phyloP scores from a whole-genome alignment of 1,140 invertebrate genomes.

The Zaprionus tsacasi region DNA sequence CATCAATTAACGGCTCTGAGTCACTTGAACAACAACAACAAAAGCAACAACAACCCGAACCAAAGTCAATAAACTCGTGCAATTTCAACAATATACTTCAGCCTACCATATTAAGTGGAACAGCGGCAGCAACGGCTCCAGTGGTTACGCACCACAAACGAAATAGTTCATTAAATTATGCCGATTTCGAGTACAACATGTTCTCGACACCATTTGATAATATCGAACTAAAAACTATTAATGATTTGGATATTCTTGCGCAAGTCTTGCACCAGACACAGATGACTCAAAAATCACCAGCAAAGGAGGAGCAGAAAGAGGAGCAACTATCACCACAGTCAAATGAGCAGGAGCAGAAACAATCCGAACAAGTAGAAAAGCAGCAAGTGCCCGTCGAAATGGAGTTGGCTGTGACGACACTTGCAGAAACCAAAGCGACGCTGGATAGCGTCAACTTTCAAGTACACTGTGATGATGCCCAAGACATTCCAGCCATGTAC shows the following conservation, averaged over 20 bases:
- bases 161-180: slow-evolving; percentile 86
- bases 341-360: slow-evolving; percentile 20
- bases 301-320: background rate
- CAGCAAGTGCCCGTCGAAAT: slow-evolving; percentile 28
- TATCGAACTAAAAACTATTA: slow-evolving; percentile 94
- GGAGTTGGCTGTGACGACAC: slow-evolving; percentile 63
- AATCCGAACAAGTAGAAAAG: slow-evolving; percentile 3
- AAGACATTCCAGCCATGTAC: slow-evolving; percentile 62
- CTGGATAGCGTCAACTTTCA: slow-evolving; percentile 74
- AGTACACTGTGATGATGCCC: slow-evolving; percentile 69
- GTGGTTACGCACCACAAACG: slow-evolving; percentile 51
- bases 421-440: slow-evolving; percentile 75
- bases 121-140: slow-evolving; percentile 28
- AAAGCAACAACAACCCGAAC: slow-evolving; percentile 53
- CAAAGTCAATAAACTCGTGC: slow-evolving; percentile 85
- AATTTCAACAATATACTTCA: slow-evolving; percentile 78
- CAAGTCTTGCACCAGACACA: slow-evolving; percentile 87
- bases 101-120: slow-evolving; percentile 65
- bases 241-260: slow-evolving; percentile 94
- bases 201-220: slow-evolving; percentile 96
- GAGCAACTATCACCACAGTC: slow-evolving; percentile 8
- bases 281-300: slow-evolving; percentile 43
- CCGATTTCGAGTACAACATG: slow-evolving; percentile 93
- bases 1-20: slow-evolving; percentile 81
- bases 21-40: slow-evolving; percentile 17